phyloP scores from a whole-genome alignment of 2,888 invertebrate species.

The Pachydiplax longipennis region DNA sequence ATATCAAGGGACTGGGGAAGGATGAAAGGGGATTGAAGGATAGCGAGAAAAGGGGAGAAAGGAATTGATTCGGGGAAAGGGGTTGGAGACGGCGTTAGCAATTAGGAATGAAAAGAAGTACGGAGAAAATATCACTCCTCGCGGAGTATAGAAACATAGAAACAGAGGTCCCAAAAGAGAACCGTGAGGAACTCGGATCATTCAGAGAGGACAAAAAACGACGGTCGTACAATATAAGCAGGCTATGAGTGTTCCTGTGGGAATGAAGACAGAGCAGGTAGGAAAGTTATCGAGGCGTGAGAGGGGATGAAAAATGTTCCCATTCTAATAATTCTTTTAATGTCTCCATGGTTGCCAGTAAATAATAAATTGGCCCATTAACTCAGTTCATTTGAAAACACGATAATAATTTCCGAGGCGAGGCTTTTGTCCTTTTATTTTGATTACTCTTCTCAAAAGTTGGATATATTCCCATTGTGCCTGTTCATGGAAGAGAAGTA shows the following conservation, averaged over 20 bases:
- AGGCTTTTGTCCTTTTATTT: not conserved
- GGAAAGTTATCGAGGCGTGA: not conserved
- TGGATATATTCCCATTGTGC: not conserved
- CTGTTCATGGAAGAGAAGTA: not conserved
- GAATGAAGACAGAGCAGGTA: not conserved
- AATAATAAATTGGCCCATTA: not conserved
- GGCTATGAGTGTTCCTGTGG: no score
- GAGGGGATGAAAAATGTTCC: not conserved
- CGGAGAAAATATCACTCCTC: no score
- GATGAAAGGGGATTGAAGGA: not conserved
- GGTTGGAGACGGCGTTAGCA: no score
- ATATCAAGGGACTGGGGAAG: not conserved
- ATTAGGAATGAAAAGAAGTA: no score
- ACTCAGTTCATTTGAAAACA: not conserved
- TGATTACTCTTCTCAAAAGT: not conserved
- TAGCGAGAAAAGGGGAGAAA: not conserved
- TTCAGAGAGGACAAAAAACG: no score
- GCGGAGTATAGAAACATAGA: no score
- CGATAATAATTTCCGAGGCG: not conserved
- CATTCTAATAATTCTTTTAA: not conserved
- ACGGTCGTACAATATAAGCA: no score
- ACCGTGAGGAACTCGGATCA: no score
- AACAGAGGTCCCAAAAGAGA: no score
- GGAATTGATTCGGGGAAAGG: not conserved
- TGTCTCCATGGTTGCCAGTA: not conserved